Evolutionary conservation across 1,140 invertebrate species (phyloP).

Genomic region (Penaeus chinensis): DNA sequence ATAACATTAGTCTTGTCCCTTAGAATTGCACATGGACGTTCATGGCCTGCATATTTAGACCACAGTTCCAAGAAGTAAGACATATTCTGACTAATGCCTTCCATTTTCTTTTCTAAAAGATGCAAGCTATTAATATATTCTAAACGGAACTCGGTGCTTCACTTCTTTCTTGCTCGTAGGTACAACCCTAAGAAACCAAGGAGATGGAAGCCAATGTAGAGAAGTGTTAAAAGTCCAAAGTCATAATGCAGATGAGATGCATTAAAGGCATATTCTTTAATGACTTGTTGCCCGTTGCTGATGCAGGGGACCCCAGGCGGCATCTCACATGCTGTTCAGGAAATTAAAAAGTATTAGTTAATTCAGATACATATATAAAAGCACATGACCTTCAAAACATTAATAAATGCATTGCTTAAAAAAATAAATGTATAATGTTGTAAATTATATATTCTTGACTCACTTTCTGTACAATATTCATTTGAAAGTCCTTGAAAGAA

Average conservation of each 20-base stretch:
- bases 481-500: too few relatives aligned
- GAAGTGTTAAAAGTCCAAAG: slow-evolving; percentile 74
- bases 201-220: slow-evolving; percentile 79
- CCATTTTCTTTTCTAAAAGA: too few relatives aligned
- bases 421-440: neutral
- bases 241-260: slow-evolving; percentile 76
- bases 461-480: too few relatives aligned
- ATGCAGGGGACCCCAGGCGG: slow-evolving; percentile 77
- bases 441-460: too few relatives aligned
- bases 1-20: too few relatives aligned
- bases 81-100: too few relatives aligned
- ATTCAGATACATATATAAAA: slow-evolving; percentile 42
- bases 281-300: slow-evolving; percentile 77
- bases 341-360: slow-evolving; percentile 47
- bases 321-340: slow-evolving; percentile 76
- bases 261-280: slow-evolving; percentile 79
- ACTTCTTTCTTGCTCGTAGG: slow-evolving; percentile 75
- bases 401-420: neutral
- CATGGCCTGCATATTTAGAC: too few relatives aligned
- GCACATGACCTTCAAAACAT: neutral
- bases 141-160: slow-evolving; percentile 62
- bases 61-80: too few relatives aligned
- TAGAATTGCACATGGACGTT: too few relatives aligned
- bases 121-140: too few relatives aligned
- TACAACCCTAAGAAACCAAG: slow-evolving; percentile 77